Conservation (phyloP, 1,140 invertebrate species). For the Atta colombica region DNA sequence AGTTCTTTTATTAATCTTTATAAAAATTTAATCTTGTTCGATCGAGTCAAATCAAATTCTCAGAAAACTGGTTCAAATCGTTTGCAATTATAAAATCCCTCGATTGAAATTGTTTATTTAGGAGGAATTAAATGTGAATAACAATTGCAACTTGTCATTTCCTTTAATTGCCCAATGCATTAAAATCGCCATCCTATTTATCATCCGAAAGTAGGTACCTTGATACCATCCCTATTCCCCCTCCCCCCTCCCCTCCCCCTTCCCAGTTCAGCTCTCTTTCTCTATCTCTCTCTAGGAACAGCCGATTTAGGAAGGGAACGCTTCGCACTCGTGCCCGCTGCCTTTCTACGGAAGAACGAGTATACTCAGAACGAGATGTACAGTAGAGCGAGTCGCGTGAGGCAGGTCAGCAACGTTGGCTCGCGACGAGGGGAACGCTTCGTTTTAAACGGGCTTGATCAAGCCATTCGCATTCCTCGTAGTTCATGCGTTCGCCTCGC, state of each 20-base stretch:
- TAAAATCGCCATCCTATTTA: neutral
- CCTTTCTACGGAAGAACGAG: slow-evolving; percentile 59
- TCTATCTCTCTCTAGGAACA: neutral
- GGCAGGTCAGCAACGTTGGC: slow-evolving; percentile 72
- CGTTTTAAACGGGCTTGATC: slow-evolving; percentile 72
- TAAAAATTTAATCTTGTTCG: slow-evolving; percentile 4
- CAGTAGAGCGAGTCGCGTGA: slow-evolving; percentile 70
- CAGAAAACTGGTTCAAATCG: neutral
- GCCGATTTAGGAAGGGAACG: slow-evolving; percentile 68
- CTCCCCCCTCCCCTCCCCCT: neutral
- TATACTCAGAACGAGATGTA: slow-evolving; percentile 52
- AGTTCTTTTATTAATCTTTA: neutral
- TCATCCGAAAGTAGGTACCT: slow-evolving; percentile 24
- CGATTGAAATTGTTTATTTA: neutral
- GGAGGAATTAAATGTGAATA: neutral
- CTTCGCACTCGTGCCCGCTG: neutral
- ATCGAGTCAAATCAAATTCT: neutral
- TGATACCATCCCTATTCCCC: neutral
- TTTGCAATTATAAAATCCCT: neutral
- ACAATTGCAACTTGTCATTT: neutral
- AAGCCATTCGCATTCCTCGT: slow-evolving; percentile 67
- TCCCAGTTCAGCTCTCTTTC: neutral
- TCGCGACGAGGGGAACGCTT: slow-evolving; percentile 69
- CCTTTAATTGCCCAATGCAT: neutral
- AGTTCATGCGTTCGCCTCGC: slow-evolving; percentile 49